Conservation (phyloP, 2,888 invertebrate genomes). For the Onthophagus sagittarius region DNA sequence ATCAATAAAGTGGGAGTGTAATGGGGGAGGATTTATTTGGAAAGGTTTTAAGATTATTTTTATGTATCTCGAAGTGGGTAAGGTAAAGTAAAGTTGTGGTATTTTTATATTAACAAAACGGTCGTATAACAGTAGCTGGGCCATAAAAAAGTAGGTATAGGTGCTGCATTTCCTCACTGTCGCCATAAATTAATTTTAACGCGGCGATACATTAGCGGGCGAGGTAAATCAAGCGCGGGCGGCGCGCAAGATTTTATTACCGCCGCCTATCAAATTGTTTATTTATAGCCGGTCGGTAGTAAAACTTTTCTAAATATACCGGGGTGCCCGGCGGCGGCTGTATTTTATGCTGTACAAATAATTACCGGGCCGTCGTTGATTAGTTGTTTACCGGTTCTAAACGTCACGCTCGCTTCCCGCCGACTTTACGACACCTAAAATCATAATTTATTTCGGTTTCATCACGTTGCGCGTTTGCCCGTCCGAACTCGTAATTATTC, state of each 20-base stretch:
- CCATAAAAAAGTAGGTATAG: neutral
- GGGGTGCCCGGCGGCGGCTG: neutral
- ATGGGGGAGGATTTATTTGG: neutral
- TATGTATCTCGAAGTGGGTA: neutral
- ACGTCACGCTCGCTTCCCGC: conserved; percentile 11
- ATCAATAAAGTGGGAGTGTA: neutral
- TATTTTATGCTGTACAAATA: conserved; percentile 23
- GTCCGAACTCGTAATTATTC: conserved; percentile 5
- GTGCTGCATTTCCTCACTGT: conserved; percentile 18
- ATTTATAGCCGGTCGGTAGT: conserved; percentile 20
- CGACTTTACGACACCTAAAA: conserved; percentile 17
- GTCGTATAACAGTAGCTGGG: neutral
- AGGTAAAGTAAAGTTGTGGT: neutral
- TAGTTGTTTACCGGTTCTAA: conserved; percentile 19
- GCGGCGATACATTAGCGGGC: conserved; percentile 18
- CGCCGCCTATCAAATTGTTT: conserved; percentile 22
- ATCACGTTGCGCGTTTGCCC: conserved; percentile 9
- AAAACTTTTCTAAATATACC: conserved; percentile 23
- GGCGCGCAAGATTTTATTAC: conserved; percentile 14
- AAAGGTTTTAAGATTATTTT: neutral
- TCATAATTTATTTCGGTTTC: conserved; percentile 19
- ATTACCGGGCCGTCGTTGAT: conserved; percentile 18
- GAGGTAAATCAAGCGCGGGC: conserved; percentile 16
- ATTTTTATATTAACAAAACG: neutral
- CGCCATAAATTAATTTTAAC: conserved; percentile 23